Base-by-base conservation (phyloP, 2,888 invertebrate species). In the Lypha dubia region DNA sequence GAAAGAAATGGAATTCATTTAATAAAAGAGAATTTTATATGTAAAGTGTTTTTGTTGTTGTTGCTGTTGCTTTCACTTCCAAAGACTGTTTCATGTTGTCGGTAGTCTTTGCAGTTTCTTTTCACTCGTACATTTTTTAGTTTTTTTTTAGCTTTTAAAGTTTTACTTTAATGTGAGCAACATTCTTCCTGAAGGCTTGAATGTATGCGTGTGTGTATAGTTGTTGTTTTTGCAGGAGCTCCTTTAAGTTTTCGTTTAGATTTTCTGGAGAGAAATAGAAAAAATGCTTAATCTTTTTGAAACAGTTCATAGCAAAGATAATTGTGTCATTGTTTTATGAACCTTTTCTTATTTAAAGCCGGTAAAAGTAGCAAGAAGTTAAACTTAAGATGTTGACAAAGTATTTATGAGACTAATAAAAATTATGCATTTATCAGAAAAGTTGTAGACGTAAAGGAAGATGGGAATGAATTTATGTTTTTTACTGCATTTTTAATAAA, bases 291-390 rank as follows among this genome's bases (percentile, higher is more conserved):
- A 81, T 81, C 62, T 56, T 81, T 81, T 70, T 38, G 46, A 9
- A 38, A 67, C 51, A 75, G 68, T 70, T 70, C 75, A 75, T 53
- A 75, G 74, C 44, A 81, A 38, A 63, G 60, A 63, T 67, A 75
- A 68, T 81, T 44, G 62, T 62, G 68, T 75, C 62, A 68, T 81
- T 81, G 81, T 81, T 62, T 81, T 68, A 63, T 79, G 63, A 79
- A 71, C 24, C 70, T 70, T 56, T 79, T 63, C 35, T 62, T 62
- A 28, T 24, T 41, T 41, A 41, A 60, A 60, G 44, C 53, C 70
- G 56, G 44, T 28, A 44, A 60, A 44, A 41, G 32, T 44, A 49
- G 5, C 49, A 62, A 44, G 32, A 35, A 53, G 24, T 77, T 65
- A 13, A 63, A 56, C 38, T 51, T 17, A 68, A 65, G 62, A 49